These are phyloP conservation scores for Gopherus flavomarginatus DNA, from an alignment of 2,113 vertebrate genomes.

Conservation along the genomic window DNA sequence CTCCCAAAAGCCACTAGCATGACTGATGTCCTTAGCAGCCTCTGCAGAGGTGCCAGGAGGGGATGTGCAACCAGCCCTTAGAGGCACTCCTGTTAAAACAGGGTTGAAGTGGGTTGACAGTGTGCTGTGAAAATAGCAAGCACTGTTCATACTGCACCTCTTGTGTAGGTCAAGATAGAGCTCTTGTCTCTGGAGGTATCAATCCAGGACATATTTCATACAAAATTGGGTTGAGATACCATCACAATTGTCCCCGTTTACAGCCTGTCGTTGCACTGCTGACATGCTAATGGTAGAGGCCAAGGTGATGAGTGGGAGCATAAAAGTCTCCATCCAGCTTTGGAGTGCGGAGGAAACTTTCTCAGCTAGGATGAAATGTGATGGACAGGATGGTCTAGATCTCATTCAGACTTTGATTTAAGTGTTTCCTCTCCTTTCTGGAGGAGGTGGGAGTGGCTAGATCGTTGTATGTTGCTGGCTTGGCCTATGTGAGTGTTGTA, in stretches of 20 bases:
- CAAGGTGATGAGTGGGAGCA: rapidly evolving
- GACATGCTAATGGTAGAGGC: background rate
- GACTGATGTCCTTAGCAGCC: rapidly evolving
- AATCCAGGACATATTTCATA: rapidly evolving
- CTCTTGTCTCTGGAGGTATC: background rate
- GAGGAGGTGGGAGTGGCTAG: background rate
- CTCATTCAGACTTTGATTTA: rapidly evolving
- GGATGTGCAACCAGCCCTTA: background rate
- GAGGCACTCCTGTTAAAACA: rapidly evolving
- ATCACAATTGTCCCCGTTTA: background rate
- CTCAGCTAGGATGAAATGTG: background rate
- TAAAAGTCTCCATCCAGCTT: background rate
- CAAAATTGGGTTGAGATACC: rapidly evolving
- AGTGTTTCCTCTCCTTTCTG: background rate
- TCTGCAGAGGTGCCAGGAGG: rapidly evolving
- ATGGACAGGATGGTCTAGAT: background rate
- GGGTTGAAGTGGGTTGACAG: background rate
- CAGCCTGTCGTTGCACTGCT: background rate
- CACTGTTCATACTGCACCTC: rapidly evolving
- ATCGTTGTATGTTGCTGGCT: background rate
- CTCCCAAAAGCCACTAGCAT: background rate
- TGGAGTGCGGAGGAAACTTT: background rate
- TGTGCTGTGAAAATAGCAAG: too few relatives aligned
- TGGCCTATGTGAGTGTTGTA: background rate
- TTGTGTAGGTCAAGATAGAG: background rate